A percentile compares a stretch with the other conserved stretches of the same genome.
Conservation (phyloP, 2,888 invertebrate genomes). For the Pristionchus japonicus region DNA sequence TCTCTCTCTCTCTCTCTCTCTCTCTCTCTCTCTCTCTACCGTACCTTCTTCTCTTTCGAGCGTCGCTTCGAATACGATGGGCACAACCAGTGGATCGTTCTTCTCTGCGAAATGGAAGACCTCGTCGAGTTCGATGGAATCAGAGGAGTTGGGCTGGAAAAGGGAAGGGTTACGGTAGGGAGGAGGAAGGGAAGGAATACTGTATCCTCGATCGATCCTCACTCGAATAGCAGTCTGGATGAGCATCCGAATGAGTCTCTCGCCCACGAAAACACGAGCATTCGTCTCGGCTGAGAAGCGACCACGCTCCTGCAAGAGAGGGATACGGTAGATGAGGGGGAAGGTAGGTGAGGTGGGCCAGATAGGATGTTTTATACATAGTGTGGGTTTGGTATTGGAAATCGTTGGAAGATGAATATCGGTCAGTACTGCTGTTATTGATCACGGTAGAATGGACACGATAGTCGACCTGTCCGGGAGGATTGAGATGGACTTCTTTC, state of each 20-base stretch:
- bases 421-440: too few species aligned
- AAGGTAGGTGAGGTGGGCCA: too few species aligned
- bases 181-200: too few species aligned
- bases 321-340: background rate
- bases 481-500: background rate
- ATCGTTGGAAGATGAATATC: too few species aligned
- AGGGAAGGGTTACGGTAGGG: background rate
- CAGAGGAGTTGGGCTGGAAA: background rate
- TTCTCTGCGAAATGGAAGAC: slow-evolving; percentile 2
- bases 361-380: too few species aligned
- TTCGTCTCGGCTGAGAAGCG: slow-evolving; percentile 26
- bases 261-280: slow-evolving; percentile 30
- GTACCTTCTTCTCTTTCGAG: background rate
- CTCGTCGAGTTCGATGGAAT: slow-evolving; percentile 28
- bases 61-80: slow-evolving; percentile 13
- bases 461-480: background rate
- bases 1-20: too few species aligned
- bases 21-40: too few species aligned
- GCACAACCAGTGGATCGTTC: background rate
- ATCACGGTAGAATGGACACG: too few species aligned
- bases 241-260: slow-evolving; percentile 24
- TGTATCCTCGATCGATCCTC: too few species aligned
- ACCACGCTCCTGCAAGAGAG: slow-evolving; percentile 11
- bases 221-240: slow-evolving; percentile 6
- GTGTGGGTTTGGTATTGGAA: too few species aligned